These are phyloP conservation scores for Furcifer pardalis DNA, from an alignment of 2,797 vertebrate species.

Conservation along the genomic window DNA sequence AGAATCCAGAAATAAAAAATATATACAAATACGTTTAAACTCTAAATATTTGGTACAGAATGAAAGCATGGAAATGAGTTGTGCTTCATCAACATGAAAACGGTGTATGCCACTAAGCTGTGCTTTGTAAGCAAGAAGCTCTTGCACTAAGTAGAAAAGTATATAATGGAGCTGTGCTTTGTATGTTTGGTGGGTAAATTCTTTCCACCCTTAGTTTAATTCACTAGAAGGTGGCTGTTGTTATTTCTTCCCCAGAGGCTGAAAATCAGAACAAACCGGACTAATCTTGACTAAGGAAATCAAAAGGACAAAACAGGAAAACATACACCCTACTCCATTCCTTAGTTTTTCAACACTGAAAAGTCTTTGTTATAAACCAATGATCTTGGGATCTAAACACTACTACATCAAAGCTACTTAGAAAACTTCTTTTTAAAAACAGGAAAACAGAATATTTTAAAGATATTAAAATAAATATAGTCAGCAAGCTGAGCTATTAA, in stretches of 20 bases:
- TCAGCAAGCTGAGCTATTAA: constrained; percentile 48
- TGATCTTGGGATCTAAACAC: constrained; percentile 39
- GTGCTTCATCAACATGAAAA: neutral
- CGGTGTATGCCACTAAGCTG: neutral
- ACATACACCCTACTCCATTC: constrained; percentile 31
- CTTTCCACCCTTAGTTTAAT: neutral
- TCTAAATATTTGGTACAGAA: neutral
- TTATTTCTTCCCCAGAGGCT: constrained; percentile 23
- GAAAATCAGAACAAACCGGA: constrained; percentile 63
- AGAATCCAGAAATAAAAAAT: neutral
- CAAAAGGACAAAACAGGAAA: constrained; percentile 32
- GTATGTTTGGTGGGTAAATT: neutral
- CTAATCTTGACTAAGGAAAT: constrained; percentile 44
- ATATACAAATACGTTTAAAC: neutral
- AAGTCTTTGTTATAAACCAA: constrained; percentile 36
- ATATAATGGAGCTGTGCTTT: neutral
- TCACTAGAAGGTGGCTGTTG: constrained; percentile 19
- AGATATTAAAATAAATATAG: constrained; percentile 47
- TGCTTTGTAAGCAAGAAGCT: neutral
- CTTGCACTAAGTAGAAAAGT: neutral
- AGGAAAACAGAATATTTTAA: constrained; percentile 31
- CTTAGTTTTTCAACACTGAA: constrained; percentile 27
- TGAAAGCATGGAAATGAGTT: neutral
- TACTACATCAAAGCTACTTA: constrained; percentile 42
- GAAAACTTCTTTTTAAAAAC: constrained; percentile 24